These are phyloP conservation scores for Pogoniulus pusillus DNA, from an alignment of 2,797 vertebrate species.

Conservation along the genomic window DNA sequence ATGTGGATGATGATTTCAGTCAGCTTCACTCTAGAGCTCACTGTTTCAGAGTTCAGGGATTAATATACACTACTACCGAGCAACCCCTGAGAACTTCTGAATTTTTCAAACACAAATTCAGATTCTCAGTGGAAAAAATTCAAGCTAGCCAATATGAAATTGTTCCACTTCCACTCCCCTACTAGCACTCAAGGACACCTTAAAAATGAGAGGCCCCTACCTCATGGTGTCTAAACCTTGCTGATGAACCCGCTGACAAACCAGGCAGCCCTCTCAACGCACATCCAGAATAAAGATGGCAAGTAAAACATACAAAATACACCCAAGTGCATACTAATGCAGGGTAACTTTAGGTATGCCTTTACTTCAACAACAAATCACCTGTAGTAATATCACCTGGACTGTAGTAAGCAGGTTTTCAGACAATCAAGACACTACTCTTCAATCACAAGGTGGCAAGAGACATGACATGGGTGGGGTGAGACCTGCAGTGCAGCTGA, in stretches of 20 bases:
- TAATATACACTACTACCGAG: rapidly evolving
- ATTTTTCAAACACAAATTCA: not conserved
- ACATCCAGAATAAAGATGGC: not conserved
- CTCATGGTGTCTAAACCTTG: not conserved
- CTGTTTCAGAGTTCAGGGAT: not conserved
- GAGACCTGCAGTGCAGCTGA: not conserved
- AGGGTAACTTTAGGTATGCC: not conserved
- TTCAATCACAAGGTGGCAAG: not conserved
- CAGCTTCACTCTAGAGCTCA: not conserved
- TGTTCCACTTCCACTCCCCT: not conserved
- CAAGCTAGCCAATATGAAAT: not conserved
- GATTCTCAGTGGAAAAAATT: not conserved
- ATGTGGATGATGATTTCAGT: too few relatives aligned
- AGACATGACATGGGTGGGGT: not conserved
- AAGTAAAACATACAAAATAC: not conserved
- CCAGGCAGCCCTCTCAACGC: not conserved
- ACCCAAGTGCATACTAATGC: rapidly evolving
- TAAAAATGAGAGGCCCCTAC: not conserved
- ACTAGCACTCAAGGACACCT: not conserved
- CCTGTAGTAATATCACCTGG: too few relatives aligned
- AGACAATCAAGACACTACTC: not conserved
- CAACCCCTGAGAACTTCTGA: not conserved
- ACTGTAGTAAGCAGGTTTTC: not conserved
- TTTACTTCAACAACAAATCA: not conserved
- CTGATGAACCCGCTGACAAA: not conserved